Conservation (phyloP, 2,888 invertebrate species). For the Pollenia angustigena region DNA sequence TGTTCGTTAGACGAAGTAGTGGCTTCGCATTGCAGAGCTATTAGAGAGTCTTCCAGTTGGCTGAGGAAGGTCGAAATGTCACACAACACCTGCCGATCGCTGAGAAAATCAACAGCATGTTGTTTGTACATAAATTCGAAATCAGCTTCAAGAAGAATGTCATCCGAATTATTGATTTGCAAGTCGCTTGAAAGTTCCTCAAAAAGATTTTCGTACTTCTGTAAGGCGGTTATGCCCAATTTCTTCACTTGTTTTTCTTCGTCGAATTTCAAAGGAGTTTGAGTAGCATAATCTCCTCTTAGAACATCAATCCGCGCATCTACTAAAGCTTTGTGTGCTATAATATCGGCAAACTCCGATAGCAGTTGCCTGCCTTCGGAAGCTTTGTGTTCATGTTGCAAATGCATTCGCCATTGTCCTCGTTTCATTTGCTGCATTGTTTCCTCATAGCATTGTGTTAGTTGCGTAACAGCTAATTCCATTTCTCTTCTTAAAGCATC, state of each 20-base stretch:
- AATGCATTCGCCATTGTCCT: constrained; percentile 84
- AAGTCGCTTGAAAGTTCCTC: constrained; percentile 80
- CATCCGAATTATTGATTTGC: constrained; percentile 80
- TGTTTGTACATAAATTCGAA: constrained; percentile 82
- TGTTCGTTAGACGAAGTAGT: constrained; percentile 71
- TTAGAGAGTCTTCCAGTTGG: constrained; percentile 80
- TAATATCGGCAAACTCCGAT: constrained; percentile 88
- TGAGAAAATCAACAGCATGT: constrained; percentile 79
- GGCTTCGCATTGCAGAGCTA: constrained; percentile 78
- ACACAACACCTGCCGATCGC: constrained; percentile 79
- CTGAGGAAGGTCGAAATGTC: constrained; percentile 79
- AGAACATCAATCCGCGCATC: constrained; percentile 90
- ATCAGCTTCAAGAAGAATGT: constrained; percentile 81
- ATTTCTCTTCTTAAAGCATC: constrained; percentile 89
- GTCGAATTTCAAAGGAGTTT: constrained; percentile 30
- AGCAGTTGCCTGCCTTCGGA: constrained; percentile 85
- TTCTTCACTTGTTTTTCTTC: constrained; percentile 51
- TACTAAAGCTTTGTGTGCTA: constrained; percentile 90
- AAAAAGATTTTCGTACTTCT: constrained; percentile 81
- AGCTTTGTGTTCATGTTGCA: constrained; percentile 85
- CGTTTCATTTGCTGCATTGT: constrained; percentile 86
- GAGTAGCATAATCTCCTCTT: constrained; percentile 83
- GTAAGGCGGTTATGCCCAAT: constrained; percentile 78
- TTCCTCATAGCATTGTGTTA: constrained; percentile 88
- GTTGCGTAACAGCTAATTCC: constrained; percentile 88